phyloP scores from a whole-genome alignment of 2,888 invertebrate genomes.

The Tanytarsus gracilentus region DNA sequence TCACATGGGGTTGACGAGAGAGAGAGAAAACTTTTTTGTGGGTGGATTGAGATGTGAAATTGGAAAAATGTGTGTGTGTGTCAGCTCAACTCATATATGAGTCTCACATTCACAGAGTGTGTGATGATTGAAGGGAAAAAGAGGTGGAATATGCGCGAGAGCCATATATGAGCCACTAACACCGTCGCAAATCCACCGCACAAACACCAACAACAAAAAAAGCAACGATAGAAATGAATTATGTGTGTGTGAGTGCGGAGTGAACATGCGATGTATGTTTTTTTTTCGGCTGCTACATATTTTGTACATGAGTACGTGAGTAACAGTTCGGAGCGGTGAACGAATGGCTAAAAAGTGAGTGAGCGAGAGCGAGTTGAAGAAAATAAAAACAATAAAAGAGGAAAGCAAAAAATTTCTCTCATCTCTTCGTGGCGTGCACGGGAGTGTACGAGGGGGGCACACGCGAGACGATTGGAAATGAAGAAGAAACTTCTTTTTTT shows the following conservation, averaged over 20 bases:
- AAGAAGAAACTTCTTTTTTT: no score
- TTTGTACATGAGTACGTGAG: no score
- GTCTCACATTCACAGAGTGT: not conserved
- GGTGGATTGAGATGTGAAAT: not conserved
- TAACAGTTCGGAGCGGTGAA: not conserved
- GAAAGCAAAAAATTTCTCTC: no score
- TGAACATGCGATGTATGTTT: no score
- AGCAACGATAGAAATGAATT: not conserved
- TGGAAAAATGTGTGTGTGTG: not conserved
- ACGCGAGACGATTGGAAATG: no score
- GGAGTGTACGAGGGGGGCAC: no score
- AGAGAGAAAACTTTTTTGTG: not conserved
- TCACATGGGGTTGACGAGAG: no score
- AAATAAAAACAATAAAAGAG: no score
- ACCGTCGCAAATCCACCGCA: not conserved
- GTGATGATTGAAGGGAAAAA: not conserved
- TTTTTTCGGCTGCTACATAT: no score
- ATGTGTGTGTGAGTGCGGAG: no score
- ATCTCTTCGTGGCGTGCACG: no score
- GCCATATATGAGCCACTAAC: not conserved
- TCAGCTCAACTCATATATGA: not conserved
- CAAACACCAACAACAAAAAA: not conserved
- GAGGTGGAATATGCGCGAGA: constrained; percentile 9
- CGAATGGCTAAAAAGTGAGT: not conserved
- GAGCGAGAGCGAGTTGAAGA: not conserved